Percentiles rank a stretch among this genome's conserved stretches.
These are phyloP conservation scores for Leontopithecus rosalia DNA, from an alignment of 2,797 vertebrate genomes.

Conservation along the genomic window DNA sequence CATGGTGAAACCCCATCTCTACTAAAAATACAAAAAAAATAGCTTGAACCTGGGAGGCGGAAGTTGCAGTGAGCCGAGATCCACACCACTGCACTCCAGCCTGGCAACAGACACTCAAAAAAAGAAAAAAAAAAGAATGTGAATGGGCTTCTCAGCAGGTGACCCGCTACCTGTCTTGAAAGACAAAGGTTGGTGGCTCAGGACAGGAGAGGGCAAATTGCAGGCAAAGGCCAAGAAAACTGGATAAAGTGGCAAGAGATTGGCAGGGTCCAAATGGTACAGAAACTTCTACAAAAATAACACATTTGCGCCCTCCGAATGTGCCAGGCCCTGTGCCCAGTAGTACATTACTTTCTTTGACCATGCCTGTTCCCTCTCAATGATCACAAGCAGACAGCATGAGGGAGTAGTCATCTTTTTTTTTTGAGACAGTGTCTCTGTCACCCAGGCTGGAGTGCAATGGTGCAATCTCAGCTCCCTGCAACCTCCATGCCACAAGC, in stretches of 20 bases:
- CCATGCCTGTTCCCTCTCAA: conserved; percentile 29
- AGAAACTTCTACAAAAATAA: conserved; percentile 43
- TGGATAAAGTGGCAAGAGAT: conserved; percentile 7
- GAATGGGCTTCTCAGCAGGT: conserved; percentile 11
- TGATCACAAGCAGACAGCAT: conserved; percentile 33
- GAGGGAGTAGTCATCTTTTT: conserved; percentile 23
- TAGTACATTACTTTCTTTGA: conserved; percentile 3
- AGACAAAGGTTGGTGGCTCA: conserved; percentile 14
- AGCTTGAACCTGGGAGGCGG: too few species aligned
- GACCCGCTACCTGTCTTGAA: conserved; percentile 44
- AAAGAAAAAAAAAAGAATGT: neutral
- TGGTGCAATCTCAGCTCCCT: too few species aligned
- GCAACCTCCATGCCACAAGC: too few species aligned
- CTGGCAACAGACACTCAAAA: too few species aligned
- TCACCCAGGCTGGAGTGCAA: too few species aligned
- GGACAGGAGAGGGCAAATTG: conserved; percentile 14
- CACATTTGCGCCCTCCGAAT: conserved; percentile 22
- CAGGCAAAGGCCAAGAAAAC: conserved; percentile 42
- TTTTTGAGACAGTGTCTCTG: neutral
- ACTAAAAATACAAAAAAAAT: too few species aligned
- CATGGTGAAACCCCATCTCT: too few species aligned
- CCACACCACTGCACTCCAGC: too few species aligned
- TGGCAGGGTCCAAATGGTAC: conserved; percentile 42
- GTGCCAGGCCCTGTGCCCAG: neutral
- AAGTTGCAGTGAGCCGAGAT: too few species aligned